These are phyloP conservation scores for Phoxinus phoxinus DNA, from an alignment of 2,113 vertebrate genomes.

Conservation along the genomic window DNA sequence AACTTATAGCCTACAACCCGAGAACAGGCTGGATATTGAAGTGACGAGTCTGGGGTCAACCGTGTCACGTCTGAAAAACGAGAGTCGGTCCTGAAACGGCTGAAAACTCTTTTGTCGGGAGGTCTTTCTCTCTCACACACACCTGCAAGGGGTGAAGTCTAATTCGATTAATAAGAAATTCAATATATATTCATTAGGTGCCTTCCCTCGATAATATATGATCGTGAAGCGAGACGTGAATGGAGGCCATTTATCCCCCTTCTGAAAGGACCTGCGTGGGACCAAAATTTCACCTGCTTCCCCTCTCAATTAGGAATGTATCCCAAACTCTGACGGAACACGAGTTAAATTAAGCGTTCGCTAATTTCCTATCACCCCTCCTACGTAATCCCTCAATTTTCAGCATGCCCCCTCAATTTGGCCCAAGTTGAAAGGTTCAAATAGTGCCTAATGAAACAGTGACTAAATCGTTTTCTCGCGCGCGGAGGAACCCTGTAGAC, in stretches of 20 bases:
- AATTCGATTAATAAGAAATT: constrained; percentile 95
- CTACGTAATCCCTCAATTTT: constrained; percentile 93
- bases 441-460: constrained; percentile 98
- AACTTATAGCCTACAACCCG: no score
- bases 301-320: constrained; percentile 99
- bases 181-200: constrained; percentile 96
- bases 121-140: constrained; percentile 83
- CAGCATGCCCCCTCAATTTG: constrained; percentile 93
- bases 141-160: constrained; percentile 90
- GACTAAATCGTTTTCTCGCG: constrained; percentile 87
- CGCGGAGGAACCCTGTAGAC: constrained; percentile 81
- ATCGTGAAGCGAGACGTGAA: constrained; percentile 87
- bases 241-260: constrained; percentile 89
- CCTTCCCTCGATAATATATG: constrained; percentile 92
- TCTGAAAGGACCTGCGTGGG: constrained; percentile 93
- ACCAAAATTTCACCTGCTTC: constrained; percentile 98
- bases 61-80: constrained; percentile 70
- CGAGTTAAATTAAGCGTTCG: constrained; percentile 98
- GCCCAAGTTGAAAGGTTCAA: constrained; percentile 98
- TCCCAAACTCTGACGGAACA: constrained; percentile 96
- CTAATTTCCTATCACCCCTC: constrained; percentile 96
- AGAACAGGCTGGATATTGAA: no score
- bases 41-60: constrained; percentile 69
- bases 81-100: constrained; percentile 70
- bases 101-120: constrained; percentile 82